Base-by-base conservation (phyloP, 2,113 vertebrate genomes). In the Mungos mungo region DNA sequence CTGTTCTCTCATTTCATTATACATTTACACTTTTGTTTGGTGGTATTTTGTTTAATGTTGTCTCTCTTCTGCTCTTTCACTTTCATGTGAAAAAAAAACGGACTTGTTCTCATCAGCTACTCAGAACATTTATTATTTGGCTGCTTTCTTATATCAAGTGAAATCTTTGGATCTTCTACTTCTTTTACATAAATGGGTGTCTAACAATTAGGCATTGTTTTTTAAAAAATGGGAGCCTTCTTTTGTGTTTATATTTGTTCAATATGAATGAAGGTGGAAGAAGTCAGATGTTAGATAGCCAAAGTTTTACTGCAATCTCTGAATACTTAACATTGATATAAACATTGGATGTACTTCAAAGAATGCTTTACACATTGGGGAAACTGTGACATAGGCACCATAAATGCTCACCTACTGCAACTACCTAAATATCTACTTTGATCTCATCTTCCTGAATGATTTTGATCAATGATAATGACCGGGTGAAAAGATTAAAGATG, bases 391-490 rank as follows among this genome's bases (percentile, higher is more conserved):
- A 60, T 23, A 31, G 35, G 8, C 29, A 63, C 33, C 60, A 83
- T 66, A 95, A 96, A 93, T 66, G 63, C 60, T 87, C 72, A 93
- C 54, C 92, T 88, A 77, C n/a, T 72, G 45, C 77, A 94, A 45
- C 71, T 87, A 93, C 35, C 83, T 90, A 96, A 93, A 89, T 90
- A 60, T 79, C 57, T 88, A 63, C 90, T 97, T 98, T 97, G 92
- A 96, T 97, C 80, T 90, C 47, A 96, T 66, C 45, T 52, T 93
- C 68, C 86, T 96, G 69, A 97, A 96, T 88, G 92, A 95, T 94
- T 96, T 66, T 90, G 69, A 96, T 97, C 96, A 97, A 94, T 97
- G 82, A 63, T 95, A 97, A 96, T 79, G 83, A 90, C 52, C 6
- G 0, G 52, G 33, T 80, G 60, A 88, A 91, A 84, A 97, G 90